Conservation (phyloP, 2,888 invertebrate genomes). For the Steinernema carpocapsae region DNA sequence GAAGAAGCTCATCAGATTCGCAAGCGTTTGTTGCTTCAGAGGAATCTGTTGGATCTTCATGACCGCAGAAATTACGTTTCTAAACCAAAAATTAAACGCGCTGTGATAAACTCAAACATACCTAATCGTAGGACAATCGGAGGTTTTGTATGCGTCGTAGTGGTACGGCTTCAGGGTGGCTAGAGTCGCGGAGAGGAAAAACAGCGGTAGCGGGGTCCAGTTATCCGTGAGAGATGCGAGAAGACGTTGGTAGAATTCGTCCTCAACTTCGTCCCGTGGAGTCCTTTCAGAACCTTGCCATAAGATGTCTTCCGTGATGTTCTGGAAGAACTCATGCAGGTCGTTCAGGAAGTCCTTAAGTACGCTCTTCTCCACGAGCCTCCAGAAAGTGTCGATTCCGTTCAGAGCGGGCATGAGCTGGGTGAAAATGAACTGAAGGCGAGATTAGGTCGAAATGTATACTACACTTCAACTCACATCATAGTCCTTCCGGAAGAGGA, state of each 20-base stretch:
- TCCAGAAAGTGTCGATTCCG: slow-evolving; percentile 55
- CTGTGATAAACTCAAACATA: background rate
- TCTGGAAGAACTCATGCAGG: background rate
- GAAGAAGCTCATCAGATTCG: slow-evolving; percentile 41
- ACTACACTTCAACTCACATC: background rate
- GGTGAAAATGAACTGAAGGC: slow-evolving; percentile 45
- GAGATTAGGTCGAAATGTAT: background rate
- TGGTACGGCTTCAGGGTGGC: background rate
- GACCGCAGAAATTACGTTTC: background rate
- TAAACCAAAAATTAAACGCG: background rate
- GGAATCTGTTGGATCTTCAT: slow-evolving; percentile 43
- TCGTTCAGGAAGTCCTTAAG: background rate
- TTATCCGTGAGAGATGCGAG: slow-evolving; percentile 37
- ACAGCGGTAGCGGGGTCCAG: slow-evolving; percentile 47
- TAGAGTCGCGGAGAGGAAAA: slow-evolving; percentile 41
- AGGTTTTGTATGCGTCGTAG: background rate
- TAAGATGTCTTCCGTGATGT: background rate
- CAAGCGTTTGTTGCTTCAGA: slow-evolving; percentile 39
- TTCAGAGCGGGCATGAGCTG: slow-evolving; percentile 48
- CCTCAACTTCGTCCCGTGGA: too few species aligned
- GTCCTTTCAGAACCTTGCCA: too few species aligned
- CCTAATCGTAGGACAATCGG: slow-evolving; percentile 2
- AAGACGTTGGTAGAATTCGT: slow-evolving; percentile 41
- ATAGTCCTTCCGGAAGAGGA: slow-evolving; percentile 36
- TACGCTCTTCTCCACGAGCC: slow-evolving; percentile 47